Conservation (phyloP, 2,797 vertebrate genomes). For the Mus minutoides region DNA sequence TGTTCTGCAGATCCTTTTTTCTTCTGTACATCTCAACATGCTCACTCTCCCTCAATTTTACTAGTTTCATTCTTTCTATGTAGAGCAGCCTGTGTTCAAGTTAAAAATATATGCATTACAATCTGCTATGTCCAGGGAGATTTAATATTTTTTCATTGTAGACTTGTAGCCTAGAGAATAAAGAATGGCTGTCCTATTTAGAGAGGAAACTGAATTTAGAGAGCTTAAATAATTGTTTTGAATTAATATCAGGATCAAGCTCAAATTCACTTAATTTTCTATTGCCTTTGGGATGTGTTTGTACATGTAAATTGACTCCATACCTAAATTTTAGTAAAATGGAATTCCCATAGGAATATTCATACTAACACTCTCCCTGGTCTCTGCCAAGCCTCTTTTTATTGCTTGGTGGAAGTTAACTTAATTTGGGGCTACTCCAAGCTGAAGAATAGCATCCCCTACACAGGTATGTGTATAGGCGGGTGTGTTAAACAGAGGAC, state of each 20-base stretch:
- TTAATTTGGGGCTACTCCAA: background rate
- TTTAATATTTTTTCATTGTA: background rate
- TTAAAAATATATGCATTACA: background rate
- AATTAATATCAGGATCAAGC: slow-evolving; percentile 27
- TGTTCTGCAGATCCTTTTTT: slow-evolving; percentile 18
- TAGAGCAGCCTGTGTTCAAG: background rate
- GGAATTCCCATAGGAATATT: slow-evolving; percentile 24
- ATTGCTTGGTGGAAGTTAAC: background rate
- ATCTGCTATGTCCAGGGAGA: slow-evolving; percentile 29
- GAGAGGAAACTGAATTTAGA: slow-evolving; percentile 30
- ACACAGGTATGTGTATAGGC: background rate
- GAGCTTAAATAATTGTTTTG: slow-evolving; percentile 14
- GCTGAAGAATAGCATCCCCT: background rate
- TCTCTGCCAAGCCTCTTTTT: background rate
- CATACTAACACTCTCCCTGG: background rate
- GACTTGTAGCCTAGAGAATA: background rate
- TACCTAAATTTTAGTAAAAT: background rate
- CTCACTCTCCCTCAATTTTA: background rate
- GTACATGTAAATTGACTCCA: background rate
- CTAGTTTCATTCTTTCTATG: background rate
- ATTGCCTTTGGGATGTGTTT: background rate
- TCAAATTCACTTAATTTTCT: background rate
- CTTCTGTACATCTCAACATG: background rate
- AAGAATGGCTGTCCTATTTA: slow-evolving; percentile 10
- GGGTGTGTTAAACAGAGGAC: background rate